Conservation (phyloP, 2,797 vertebrate genomes). For the Capromys pilorides region DNA sequence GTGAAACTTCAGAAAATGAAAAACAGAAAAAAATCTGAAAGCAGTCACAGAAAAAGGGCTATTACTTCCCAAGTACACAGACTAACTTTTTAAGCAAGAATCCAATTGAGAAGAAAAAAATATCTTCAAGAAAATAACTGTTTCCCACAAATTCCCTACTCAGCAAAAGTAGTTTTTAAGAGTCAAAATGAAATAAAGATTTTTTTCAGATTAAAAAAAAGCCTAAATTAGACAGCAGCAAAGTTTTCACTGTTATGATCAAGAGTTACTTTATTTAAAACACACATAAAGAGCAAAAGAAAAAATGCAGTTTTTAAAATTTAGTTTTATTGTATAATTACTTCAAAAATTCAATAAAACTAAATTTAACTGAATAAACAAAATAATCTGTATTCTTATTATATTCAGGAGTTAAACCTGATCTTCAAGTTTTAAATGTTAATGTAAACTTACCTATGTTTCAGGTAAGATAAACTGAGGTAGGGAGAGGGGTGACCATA, state of each 20-base stretch:
- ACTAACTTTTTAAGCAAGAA: not conserved
- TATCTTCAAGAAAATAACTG: not conserved
- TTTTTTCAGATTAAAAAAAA: constrained; percentile 5
- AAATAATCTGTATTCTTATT: not conserved
- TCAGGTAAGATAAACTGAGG: not conserved
- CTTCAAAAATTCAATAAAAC: not conserved
- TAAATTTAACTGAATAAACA: constrained; percentile 34
- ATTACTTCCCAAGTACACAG: not conserved
- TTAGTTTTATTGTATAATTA: no score
- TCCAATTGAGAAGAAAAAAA: not conserved
- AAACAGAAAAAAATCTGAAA: constrained; percentile 15
- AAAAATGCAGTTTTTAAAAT: not conserved
- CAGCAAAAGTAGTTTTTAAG: not conserved
- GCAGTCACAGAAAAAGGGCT: not conserved
- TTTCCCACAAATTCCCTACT: not conserved
- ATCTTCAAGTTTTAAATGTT: constrained; percentile 15
- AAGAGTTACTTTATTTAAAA: constrained; percentile 42
- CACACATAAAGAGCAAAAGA: not conserved
- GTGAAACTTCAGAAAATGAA: not conserved
- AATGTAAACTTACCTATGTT: not conserved
- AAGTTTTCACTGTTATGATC: not conserved
- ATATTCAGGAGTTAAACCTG: not conserved
- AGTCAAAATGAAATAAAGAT: constrained; percentile 28
- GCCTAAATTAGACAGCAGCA: not conserved
- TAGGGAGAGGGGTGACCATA: not conserved